Evolutionary conservation across 2,888 invertebrate species (phyloP), one percentile per base, ranked within the genome.

Genomic region (Andrena marginata): DNA sequence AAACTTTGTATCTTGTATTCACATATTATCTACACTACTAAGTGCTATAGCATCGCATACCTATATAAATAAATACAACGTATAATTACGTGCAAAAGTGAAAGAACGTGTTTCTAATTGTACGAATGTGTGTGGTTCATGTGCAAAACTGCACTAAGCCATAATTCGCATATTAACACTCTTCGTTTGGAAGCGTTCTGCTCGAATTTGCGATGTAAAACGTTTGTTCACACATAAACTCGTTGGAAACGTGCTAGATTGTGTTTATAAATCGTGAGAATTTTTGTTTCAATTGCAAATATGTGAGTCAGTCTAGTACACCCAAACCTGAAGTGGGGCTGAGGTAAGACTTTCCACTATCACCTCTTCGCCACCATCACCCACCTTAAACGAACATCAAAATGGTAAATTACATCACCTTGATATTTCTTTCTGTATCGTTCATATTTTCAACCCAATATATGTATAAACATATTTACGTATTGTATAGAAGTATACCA

Each of bases 271-370:
- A 78, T 77, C 42, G 86, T 89, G 84, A 85, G 60, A 10, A 78
- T 62, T 77, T 63, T 79, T 5, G 16, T 75, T 68, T 72, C 62
- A 85, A 82, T 81, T 49, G 56, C 23, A 26, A 77, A 74, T 87
- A 85, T 86, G 77, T 77, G 85, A 85, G 88, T 86, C 87, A 91
- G 80, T 89, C 86, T 90, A 87, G 51, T 87, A 78, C 83, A 85
- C 87, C 87, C 91, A 89, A 89, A 92, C 91, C 91, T 92, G 91
- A 87, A 91, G 89, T 83, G 90, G 91, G 86, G 90, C 91, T 89
- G 91, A 89, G 85, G 91, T 91, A 87, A 91, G 90, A 91, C 85
- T 92, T 84, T 91, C 91, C 89, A 92, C 91, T 89, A 91, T 87
- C 85, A 90, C 86, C 79, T 91, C 91, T 89, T 92, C 91, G 77